phyloP scores from a whole-genome alignment of 2,888 invertebrate genomes.

The Lepidocyrtinus sp. region DNA sequence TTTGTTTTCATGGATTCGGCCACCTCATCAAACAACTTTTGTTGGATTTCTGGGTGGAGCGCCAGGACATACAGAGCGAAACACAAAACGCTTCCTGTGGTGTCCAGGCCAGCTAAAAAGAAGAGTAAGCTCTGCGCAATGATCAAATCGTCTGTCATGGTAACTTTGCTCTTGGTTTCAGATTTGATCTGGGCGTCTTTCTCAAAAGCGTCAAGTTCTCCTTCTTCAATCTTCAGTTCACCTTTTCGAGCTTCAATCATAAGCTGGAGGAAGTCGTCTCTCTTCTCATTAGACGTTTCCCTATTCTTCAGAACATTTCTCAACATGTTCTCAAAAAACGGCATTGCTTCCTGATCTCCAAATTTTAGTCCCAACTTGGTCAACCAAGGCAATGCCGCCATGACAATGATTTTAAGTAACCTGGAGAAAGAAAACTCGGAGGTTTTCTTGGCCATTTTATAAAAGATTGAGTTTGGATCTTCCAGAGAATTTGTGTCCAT shows the following conservation, averaged over 20 bases:
- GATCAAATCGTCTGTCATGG: slow-evolving; percentile 48
- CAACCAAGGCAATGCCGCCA: slow-evolving; percentile 23
- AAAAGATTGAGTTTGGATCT: slow-evolving; percentile 72
- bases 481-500: slow-evolving; percentile 49
- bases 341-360: slow-evolving; percentile 34
- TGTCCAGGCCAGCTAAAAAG: slow-evolving; percentile 59
- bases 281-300: slow-evolving; percentile 30
- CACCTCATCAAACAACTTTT: slow-evolving; percentile 46
- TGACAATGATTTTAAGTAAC: slow-evolving; percentile 20
- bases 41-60: slow-evolving; percentile 58
- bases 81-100: slow-evolving; percentile 40
- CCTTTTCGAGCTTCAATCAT: slow-evolving; percentile 57
- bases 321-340: slow-evolving; percentile 59
- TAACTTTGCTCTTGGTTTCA: slow-evolving; percentile 33
- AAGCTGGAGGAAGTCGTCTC: slow-evolving; percentile 64
- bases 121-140: slow-evolving; percentile 59
- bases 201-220: slow-evolving; percentile 55
- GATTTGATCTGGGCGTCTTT: slow-evolving; percentile 50
- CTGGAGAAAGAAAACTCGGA: slow-evolving; percentile 35
- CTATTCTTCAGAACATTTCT: slow-evolving; percentile 46
- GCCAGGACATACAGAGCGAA: slow-evolving; percentile 48
- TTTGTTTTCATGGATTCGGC: slow-evolving; percentile 19
- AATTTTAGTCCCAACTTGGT: slow-evolving; percentile 45
- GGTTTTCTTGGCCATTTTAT: slow-evolving; percentile 65
- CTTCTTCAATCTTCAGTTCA: slow-evolving; percentile 51